Conservation (phyloP, 2,113 vertebrate species). For the Centropristis striata region DNA sequence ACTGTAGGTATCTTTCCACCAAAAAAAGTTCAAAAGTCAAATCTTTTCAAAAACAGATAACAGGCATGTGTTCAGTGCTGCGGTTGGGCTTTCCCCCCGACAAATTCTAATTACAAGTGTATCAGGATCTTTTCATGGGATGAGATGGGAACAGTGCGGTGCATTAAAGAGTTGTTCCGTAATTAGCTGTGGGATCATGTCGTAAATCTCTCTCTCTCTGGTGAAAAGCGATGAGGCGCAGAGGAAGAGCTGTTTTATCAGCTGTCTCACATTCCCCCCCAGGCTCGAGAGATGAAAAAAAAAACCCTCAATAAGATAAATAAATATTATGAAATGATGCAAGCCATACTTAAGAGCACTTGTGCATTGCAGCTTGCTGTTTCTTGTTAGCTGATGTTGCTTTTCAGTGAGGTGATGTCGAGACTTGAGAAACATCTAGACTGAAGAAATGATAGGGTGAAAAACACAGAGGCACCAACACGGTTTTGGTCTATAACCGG, state of each 20-base stretch:
- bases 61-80: constrained; percentile 62
- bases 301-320: constrained; percentile 62
- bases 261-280: constrained; percentile 56
- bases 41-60: constrained; percentile 56
- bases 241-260: constrained; percentile 72
- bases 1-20: constrained; percentile 54
- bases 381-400: constrained; percentile 29
- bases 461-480: constrained; percentile 9
- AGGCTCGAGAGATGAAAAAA: constrained; percentile 47
- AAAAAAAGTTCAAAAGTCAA: constrained; percentile 68
- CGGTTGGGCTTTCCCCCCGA: constrained; percentile 80
- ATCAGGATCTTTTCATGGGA: constrained; percentile 69
- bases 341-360: constrained; percentile 40
- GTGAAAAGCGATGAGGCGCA: constrained; percentile 42
- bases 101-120: constrained; percentile 70
- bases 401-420: constrained; percentile 49
- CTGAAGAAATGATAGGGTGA: constrained; percentile 33
- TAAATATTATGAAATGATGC: constrained; percentile 70
- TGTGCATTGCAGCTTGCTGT: constrained; percentile 22
- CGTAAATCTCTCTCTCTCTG: constrained; percentile 72
- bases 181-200: constrained; percentile 79
- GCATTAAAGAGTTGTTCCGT: constrained; percentile 74
- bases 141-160: constrained; percentile 51
- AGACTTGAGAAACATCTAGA: constrained; percentile 44
- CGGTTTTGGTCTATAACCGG: constrained; percentile 23